Evolutionary conservation across 2,797 vertebrate genomes (phyloP), one percentile per base, ranked within the genome.

Genomic region (Pangasius djambal): DNA sequence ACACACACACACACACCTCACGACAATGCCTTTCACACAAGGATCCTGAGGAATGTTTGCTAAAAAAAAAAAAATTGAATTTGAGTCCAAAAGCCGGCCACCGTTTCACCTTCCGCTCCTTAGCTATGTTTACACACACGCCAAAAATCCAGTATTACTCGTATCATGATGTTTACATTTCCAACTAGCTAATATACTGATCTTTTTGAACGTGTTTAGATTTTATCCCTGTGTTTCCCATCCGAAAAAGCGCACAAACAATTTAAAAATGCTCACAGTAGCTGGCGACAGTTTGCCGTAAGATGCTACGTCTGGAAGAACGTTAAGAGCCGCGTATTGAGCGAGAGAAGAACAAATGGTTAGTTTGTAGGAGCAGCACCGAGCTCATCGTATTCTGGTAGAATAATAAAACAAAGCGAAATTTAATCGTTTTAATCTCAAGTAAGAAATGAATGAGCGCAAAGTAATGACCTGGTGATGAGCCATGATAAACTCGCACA

Each of bases 1-100:
- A 81, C 79, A 82, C 79, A 83, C 55, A 82, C 55, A 63, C 61
- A 83, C 82, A 67, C 82, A 31, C 59, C 25, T 83, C 83, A 57
- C 28, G 7, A 15, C 48, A 85, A 52, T 55, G 65, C 63, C 65
- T 85, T 85, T 70, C 20, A 25, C 37, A 87, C 55, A 48, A 44
- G 31, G 52, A 81, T 34, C 77, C 9, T 10, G 34, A 63, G 25
- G 37, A 83, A 63, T 15, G n/a, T 81, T 81, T 22, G 40, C 4
- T 72, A 7, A 37, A 70, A 70, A 31, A 18, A 34, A 18, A 37
- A 70, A 70, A 31, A 7, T 18, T 16, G 13, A 28, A 13, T 75
- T 48, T 75, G 44, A 75, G 31, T 72, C 44, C 18, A 28, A 48
- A 75, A 48, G 13, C 5, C 1, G n/a, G 48, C 48, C 55, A 0